phyloP scores from a whole-genome alignment of 2,888 invertebrate genomes.

The Laspeyria flexula region DNA sequence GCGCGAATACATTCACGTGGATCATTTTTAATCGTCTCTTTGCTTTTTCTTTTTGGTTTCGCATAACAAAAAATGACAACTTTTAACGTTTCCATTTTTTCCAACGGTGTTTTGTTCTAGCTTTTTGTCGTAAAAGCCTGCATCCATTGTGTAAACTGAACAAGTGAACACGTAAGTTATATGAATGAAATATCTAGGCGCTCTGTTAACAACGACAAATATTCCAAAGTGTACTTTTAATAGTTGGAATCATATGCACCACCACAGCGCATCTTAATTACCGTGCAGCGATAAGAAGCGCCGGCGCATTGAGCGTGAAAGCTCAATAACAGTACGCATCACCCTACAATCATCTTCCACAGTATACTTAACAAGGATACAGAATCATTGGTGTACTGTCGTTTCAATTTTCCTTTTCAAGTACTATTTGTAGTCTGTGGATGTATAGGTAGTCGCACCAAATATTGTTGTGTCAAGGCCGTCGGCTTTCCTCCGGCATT shows the following conservation, averaged over 20 bases:
- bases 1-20: conserved; percentile 83
- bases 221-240: conserved; percentile 21
- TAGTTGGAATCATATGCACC: conserved; percentile 51
- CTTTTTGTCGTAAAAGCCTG: conserved; percentile 24
- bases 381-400: conserved; percentile 41
- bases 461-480: conserved; percentile 84
- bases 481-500: conserved; percentile 83
- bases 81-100: conserved; percentile 41
- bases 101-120: conserved; percentile 27
- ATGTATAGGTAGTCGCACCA: conserved; percentile 71
- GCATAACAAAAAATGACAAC: conserved; percentile 45
- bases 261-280: conserved; percentile 69
- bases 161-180: not conserved
- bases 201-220: not conserved
- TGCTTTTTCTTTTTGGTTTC: conserved; percentile 66
- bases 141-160: conserved; percentile 1
- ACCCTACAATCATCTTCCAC: conserved; percentile 57
- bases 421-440: conserved; percentile 53
- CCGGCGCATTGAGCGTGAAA: conserved; percentile 75
- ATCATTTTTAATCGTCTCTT: conserved; percentile 80
- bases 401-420: conserved; percentile 20
- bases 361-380: conserved; percentile 44
- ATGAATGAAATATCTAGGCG: not conserved
- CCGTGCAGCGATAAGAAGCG: conserved; percentile 65
- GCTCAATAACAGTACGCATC: conserved; percentile 64